Evolutionary conservation across 2,113 vertebrate genomes (phyloP), one percentile per base, ranked within the genome.

Genomic region (Seriola dumerili): DNA sequence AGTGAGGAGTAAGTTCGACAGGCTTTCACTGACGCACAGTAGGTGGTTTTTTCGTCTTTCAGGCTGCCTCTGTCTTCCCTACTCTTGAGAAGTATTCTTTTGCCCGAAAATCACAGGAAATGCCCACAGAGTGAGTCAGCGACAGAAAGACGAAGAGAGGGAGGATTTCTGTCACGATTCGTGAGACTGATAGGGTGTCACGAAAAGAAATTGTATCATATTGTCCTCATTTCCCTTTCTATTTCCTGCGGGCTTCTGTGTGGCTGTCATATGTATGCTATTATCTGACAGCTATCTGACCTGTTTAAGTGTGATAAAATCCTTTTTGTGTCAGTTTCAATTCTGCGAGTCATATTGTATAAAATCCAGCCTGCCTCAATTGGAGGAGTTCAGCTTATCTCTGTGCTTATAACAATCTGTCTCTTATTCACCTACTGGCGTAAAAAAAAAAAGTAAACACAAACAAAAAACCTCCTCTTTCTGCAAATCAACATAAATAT

Each of bases 401-500:
- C n/a, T 54, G 8, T 42, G 36, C 25, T 74, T 23, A 67, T 76
- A 10, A 12, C 64, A 11, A 6, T 14, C 40, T 48, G 29, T 62
- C 55, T 67, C 46, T 8, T 6, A 40, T 32, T 79, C 54, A 57
- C 55, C 72, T 34, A 3, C 9, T 9, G 6, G 5, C 38, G 0
- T 42, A 42, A 2, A 42, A 42, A 19, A 40, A 23, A 72, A 69
- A 76, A 75, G 55, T 59, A 13, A 65, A 71, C 76, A 46, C 3
- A 42, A 83, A 75, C 1, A 21, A 57, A 78, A 65, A 61, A 2
- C 21, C 38, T 69, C 42, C 50, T 80, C 55, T 63, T 76, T 69
- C 64, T 57, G 54, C 76, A 90, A 89, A 89, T 91, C 84, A 67
- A 86, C 89, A 92, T 84, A 93, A 92, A 91, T 91, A 89, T 88